Percentiles rank a stretch among this genome's conserved stretches.
phyloP scores from a whole-genome alignment of 1,140 invertebrate genomes.

The Drosophila seguyi region DNA sequence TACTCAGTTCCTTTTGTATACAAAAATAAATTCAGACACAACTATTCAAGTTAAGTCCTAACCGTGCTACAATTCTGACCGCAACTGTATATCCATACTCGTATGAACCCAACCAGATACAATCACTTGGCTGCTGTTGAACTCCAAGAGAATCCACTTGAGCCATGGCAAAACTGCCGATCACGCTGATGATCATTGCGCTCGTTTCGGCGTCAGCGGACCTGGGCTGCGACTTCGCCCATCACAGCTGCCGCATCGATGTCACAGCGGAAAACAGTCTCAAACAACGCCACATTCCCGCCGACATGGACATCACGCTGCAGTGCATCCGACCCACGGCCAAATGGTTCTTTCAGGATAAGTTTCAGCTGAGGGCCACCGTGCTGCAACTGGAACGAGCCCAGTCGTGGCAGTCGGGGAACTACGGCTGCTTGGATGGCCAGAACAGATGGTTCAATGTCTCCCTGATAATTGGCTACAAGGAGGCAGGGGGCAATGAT shows the following conservation, averaged over 20 bases:
- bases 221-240: constrained; percentile 47
- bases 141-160: constrained; percentile 52
- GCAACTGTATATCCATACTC: constrained; percentile 23
- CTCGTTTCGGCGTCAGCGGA: constrained; percentile 21
- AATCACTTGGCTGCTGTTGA: constrained; percentile 41
- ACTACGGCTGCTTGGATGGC: constrained; percentile 56
- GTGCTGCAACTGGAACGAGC: constrained; percentile 39
- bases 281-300: constrained; percentile 41
- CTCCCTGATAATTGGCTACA: constrained; percentile 45
- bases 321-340: constrained; percentile 36
- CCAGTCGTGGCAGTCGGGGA: constrained; percentile 44
- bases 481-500: constrained; percentile 31
- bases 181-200: constrained; percentile 60
- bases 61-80: constrained; percentile 1
- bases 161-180: constrained; percentile 71
- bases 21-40: not conserved
- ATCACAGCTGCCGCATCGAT: constrained; percentile 66
- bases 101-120: constrained; percentile 34
- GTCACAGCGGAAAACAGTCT: constrained; percentile 28
- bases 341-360: constrained; percentile 63
- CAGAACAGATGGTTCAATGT: constrained; percentile 60
- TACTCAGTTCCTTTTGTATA: not conserved
- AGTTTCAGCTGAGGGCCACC: constrained; percentile 7
- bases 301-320: constrained; percentile 63
- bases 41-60: not conserved